A percentile compares a stretch with the other conserved stretches of the same genome.
Conservation (phyloP, 1,140 invertebrate species). For the Meloidogyne chitwoodi region DNA sequence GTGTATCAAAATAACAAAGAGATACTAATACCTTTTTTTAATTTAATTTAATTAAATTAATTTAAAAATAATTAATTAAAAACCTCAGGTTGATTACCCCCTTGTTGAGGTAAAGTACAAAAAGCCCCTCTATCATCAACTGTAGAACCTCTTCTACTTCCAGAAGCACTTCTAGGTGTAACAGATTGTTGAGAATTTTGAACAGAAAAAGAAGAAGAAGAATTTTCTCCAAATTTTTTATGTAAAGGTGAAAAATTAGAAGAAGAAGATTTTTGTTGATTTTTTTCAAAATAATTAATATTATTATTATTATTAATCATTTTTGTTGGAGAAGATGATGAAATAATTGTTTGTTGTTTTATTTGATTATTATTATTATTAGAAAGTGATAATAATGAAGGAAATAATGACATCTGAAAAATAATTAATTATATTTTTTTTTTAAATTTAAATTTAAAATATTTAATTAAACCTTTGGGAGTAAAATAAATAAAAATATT, state of each 20-base stretch:
- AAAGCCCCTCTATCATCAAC: slow-evolving; percentile 34
- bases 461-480: background rate
- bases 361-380: background rate
- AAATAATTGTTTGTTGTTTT: background rate
- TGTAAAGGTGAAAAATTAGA: background rate
- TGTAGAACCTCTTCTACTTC: slow-evolving; percentile 19
- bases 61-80: background rate
- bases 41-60: background rate
- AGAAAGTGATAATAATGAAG: slow-evolving; percentile 3
- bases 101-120: slow-evolving; percentile 22
- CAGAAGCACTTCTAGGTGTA: background rate
- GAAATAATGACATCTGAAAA: slow-evolving; percentile 12
- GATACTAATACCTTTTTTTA: slow-evolving; percentile 12
- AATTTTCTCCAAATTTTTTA: background rate
- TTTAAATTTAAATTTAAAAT: background rate
- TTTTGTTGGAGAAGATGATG: background rate
- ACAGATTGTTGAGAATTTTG: background rate
- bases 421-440: background rate
- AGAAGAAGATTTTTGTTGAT: background rate
- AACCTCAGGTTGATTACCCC: slow-evolving; percentile 22
- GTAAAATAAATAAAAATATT: background rate
- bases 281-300: background rate
- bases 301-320: background rate
- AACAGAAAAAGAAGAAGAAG: background rate
- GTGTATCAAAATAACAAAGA: slow-evolving; percentile 18